phyloP scores from a whole-genome alignment of 2,113 vertebrate genomes.

The Channa maculata region DNA sequence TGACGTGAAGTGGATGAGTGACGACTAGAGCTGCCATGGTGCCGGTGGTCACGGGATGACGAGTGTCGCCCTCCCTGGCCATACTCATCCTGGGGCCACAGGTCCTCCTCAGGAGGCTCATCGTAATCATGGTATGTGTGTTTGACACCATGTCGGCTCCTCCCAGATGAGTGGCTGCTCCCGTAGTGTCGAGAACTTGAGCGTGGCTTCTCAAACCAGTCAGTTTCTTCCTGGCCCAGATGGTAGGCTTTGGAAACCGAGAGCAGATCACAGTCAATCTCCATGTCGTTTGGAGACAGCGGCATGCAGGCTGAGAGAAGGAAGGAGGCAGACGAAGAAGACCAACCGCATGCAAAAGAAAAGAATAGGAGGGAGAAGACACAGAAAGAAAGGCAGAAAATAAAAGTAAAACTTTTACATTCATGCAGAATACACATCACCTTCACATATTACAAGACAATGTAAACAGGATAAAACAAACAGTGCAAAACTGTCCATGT shows the following conservation, averaged over 20 bases:
- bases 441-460: constrained; percentile 59
- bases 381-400: constrained; percentile 74
- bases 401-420: constrained; percentile 70
- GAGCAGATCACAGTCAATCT: constrained; percentile 96
- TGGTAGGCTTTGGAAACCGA: constrained; percentile 99
- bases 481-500: constrained; percentile 68
- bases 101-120: constrained; percentile 93
- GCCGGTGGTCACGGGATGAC: constrained; percentile 90
- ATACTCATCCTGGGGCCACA: constrained; percentile 93
- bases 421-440: constrained; percentile 74
- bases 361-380: constrained; percentile 65
- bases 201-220: constrained; percentile 99
- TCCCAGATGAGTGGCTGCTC: constrained; percentile 90
- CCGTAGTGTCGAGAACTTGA: constrained; percentile 93
- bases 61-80: constrained; percentile 85
- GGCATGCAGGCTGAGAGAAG: constrained; percentile 83
- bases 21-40: constrained; percentile 90
- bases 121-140: constrained; percentile 97
- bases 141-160: constrained; percentile 89
- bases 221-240: constrained; percentile 99
- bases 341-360: constrained; percentile 77
- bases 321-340: constrained; percentile 78
- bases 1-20: constrained; percentile 90
- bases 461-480: constrained; percentile 49
- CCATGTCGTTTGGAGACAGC: constrained; percentile 77